These are phyloP conservation scores for Sinhomidia bicolor DNA, from an alignment of 2,888 invertebrate genomes.

Conservation along the genomic window DNA sequence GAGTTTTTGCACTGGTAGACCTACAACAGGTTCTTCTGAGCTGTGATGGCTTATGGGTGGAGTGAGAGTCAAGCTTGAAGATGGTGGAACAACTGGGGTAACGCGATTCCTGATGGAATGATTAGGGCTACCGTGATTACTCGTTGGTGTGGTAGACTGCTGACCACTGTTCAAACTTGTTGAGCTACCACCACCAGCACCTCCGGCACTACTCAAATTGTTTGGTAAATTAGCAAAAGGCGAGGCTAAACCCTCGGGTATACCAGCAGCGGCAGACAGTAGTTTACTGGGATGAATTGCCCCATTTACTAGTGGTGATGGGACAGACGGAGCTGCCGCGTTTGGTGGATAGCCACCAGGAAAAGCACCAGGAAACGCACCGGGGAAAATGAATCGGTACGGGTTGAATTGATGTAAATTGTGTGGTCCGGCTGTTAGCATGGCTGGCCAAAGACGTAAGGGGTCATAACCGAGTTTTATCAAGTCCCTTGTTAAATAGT, in stretches of 20 bases:
- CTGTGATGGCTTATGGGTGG: constrained; percentile 79
- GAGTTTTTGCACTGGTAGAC: constrained; percentile 73
- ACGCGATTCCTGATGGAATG: constrained; percentile 71
- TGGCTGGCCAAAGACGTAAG: constrained; percentile 79
- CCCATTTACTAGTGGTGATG: constrained; percentile 72
- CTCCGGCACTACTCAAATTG: constrained; percentile 65
- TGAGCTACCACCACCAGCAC: constrained; percentile 50
- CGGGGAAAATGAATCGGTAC: constrained; percentile 79
- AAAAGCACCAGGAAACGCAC: constrained; percentile 76
- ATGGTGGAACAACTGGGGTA: constrained; percentile 77
- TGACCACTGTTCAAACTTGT: constrained; percentile 51
- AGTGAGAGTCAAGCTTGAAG: constrained; percentile 79
- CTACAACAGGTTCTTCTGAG: constrained; percentile 77
- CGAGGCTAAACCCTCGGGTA: constrained; percentile 70
- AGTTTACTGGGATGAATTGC: constrained; percentile 73
- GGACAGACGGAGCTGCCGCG: constrained; percentile 63
- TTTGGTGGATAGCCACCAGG: constrained; percentile 76
- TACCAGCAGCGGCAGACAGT: constrained; percentile 71
- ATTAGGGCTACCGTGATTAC: constrained; percentile 70
- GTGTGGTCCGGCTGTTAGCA: constrained; percentile 76
- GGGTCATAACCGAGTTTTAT: constrained; percentile 80
- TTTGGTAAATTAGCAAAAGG: constrained; percentile 73
- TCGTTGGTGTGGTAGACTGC: constrained; percentile 64
- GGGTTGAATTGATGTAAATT: constrained; percentile 77
- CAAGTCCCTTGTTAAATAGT: constrained; percentile 79